Percentiles rank a stretch among this genome's conserved stretches.
phyloP scores from a whole-genome alignment of 2,888 invertebrate genomes.

The Choreutis nemorana region DNA sequence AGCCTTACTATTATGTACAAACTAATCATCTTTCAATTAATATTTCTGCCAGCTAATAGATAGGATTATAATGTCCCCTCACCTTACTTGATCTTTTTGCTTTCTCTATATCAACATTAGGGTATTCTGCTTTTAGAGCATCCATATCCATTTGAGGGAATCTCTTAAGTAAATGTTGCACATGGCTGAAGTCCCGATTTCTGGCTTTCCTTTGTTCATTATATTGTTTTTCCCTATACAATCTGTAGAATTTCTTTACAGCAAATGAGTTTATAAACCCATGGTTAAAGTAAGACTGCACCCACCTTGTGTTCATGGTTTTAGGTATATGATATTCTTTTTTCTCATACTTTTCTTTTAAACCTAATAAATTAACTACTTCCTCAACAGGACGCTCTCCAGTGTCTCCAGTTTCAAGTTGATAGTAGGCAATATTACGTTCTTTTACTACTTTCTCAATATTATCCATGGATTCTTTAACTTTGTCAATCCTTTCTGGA shows the following conservation, averaged over 20 bases:
- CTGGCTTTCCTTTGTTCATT: slow-evolving; percentile 62
- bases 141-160: slow-evolving; percentile 81
- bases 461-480: slow-evolving; percentile 94
- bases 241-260: slow-evolving; percentile 60
- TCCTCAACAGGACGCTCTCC: slow-evolving; percentile 78
- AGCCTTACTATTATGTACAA: not conserved
- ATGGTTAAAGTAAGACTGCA: slow-evolving; percentile 62
- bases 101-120: slow-evolving; percentile 77
- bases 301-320: slow-evolving; percentile 72
- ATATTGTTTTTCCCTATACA: slow-evolving; percentile 72
- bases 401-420: slow-evolving; percentile 87
- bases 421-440: slow-evolving; percentile 88
- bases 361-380: slow-evolving; percentile 68
- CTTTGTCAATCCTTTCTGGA: slow-evolving; percentile 94
- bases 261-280: slow-evolving; percentile 62
- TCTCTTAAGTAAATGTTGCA: slow-evolving; percentile 72
- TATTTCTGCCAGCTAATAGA: slow-evolving; percentile 23
- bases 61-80: slow-evolving; percentile 69
- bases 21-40: not conserved
- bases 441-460: slow-evolving; percentile 91
- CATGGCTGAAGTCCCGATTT: slow-evolving; percentile 73
- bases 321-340: slow-evolving; percentile 73
- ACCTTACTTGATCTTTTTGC: slow-evolving; percentile 64
- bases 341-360: slow-evolving; percentile 62
- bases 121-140: slow-evolving; percentile 75